phyloP scores from a whole-genome alignment of 2,113 vertebrate genomes.

The Cacatua alba region DNA sequence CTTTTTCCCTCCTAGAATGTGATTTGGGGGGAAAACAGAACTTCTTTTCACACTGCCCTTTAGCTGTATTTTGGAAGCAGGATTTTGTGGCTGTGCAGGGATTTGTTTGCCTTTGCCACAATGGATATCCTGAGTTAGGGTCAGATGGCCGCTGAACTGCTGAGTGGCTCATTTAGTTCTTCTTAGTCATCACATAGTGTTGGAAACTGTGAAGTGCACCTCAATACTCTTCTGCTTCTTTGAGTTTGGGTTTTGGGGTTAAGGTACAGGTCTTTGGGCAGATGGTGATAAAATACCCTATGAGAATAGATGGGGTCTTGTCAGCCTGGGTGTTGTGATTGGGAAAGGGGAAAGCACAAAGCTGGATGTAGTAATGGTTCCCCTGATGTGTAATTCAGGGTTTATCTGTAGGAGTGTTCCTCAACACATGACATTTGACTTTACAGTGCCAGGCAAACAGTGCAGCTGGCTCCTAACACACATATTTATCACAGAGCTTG shows the following conservation, averaged over 20 bases:
- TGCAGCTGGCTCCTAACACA: background rate
- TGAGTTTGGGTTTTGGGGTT: background rate
- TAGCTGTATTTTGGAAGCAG: background rate
- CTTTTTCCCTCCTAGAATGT: background rate
- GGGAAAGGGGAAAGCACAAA: background rate
- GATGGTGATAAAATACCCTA: rapidly evolving
- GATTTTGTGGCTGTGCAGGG: rapidly evolving
- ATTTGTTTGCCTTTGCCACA: rapidly evolving
- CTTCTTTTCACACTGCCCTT: background rate
- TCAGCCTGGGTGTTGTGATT: background rate
- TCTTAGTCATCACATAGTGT: background rate
- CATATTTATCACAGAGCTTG: background rate
- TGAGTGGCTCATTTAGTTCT: background rate
- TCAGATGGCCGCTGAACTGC: background rate
- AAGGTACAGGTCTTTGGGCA: background rate
- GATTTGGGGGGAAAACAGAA: rapidly evolving
- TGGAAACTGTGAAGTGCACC: background rate
- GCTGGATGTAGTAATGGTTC: background rate
- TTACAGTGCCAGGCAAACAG: background rate
- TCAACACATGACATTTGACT: background rate
- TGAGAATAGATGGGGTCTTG: background rate
- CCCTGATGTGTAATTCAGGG: background rate
- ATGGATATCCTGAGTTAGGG: background rate
- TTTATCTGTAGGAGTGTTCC: background rate
- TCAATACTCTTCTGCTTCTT: background rate